Base-by-base conservation (phyloP, 2,797 vertebrate species). In the Ptychobarbus kaznakovi region DNA sequence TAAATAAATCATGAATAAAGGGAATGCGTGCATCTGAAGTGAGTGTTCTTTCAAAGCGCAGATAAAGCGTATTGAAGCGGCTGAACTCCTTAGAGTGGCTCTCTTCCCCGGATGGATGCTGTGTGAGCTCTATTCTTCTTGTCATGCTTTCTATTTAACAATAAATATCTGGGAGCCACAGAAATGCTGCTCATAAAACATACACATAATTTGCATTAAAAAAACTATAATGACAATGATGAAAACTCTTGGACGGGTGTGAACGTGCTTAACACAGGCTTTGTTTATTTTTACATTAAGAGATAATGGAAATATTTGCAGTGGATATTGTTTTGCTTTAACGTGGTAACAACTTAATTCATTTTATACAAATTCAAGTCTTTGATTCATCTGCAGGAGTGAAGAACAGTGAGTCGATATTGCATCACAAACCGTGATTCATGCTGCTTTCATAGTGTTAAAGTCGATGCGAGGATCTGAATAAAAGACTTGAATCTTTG, bases 1-100 rank as follows among this genome's bases (percentile, higher is more conserved):
- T 94, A 94, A 95, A 95, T 94, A 93, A 94, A 95, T 93, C 92
- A 93, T 90, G 93, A 97, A 98, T 97, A 97, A 97, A 98, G 95
- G 96, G 94, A 96, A 95, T 93, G 90, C 92, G 92, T 94, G 95
- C 95, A 91, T 92, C 91, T 90, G 93, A 79, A 93, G 91, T 88
- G 89, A 92, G 90, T 93, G 91, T 89, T 90, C 68, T 87, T 89
- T 85, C 78, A 61, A 84, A 85, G 58, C 69, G 28, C 86, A 51
- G 38, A 78, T 70, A 58, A 69, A 78, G 65, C 16, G 1, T 69
- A 69, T 51, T 53, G 82, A 84, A 84, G 72, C 38, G 25, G 38
- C 65, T 32, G n/a, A 78, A 56, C 72, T 77, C 82, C 44, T 68
- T 10, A 7, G 74, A 44, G 74, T 44, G 51, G 10, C 63, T 70